These are phyloP conservation scores for Montipora foliosa DNA, from an alignment of 64 coral and sea anemone genomes.

Conservation along the genomic window DNA sequence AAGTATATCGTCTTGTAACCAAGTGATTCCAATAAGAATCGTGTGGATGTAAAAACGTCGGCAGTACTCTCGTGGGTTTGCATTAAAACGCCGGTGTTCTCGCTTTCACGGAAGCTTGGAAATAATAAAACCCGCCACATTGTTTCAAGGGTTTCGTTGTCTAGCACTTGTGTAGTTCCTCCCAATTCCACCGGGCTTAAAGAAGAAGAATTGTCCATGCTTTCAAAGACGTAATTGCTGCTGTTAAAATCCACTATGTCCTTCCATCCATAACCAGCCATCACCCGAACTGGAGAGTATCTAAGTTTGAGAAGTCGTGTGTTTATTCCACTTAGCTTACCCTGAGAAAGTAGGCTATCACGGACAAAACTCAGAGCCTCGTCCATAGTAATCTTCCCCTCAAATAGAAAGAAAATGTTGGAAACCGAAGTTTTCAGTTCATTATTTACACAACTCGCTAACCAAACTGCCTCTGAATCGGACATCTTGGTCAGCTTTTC, in stretches of 20 bases:
- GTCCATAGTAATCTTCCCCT: slow-evolving; percentile 63
- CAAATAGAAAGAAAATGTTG: slow-evolving; percentile 83
- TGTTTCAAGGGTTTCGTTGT: slow-evolving; percentile 12
- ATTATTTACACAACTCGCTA: slow-evolving; percentile 23
- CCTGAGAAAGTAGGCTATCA: slow-evolving; percentile 67
- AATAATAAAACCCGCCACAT: slow-evolving; percentile 80
- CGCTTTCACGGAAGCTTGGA: slow-evolving; percentile 62
- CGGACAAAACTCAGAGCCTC: slow-evolving; percentile 66
- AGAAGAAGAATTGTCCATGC: slow-evolving; percentile 1
- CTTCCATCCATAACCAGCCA: slow-evolving; percentile 77
- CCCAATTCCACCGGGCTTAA: slow-evolving; percentile 21
- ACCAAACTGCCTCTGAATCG: slow-evolving; percentile 76
- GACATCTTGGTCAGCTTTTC: slow-evolving; percentile 65
- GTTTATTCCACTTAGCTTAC: slow-evolving; percentile 22
- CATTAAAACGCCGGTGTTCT: slow-evolving; percentile 77
- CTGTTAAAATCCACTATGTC: slow-evolving; percentile 62
- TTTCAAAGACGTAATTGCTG: slow-evolving; percentile 42
- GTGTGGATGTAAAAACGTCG: slow-evolving; percentile 73
- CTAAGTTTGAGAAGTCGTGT: slow-evolving; percentile 69
- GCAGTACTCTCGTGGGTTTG: slow-evolving; percentile 73
- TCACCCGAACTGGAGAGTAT: slow-evolving; percentile 51
- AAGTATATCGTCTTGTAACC: slow-evolving; percentile 89
- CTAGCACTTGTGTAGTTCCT: slow-evolving; percentile 17
- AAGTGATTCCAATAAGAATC: slow-evolving; percentile 75
- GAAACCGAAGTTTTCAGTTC: slow-evolving; percentile 33